A percentile compares a stretch with the other conserved stretches of the same genome.
phyloP scores from a whole-genome alignment of 2,797 vertebrate genomes.

The Cyclura pinguis region DNA sequence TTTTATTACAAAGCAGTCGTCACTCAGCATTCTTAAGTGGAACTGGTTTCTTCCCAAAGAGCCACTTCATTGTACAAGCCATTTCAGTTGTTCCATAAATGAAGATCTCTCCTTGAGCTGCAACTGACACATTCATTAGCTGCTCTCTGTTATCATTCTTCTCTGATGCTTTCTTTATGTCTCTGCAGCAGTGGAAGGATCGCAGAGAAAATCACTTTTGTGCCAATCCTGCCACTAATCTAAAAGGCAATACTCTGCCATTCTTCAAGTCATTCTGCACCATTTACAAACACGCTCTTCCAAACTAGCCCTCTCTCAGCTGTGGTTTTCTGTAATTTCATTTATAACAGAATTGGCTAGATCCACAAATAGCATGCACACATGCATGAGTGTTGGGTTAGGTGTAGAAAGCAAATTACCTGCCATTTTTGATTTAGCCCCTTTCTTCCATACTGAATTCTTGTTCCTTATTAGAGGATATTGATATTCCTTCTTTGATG shows the following conservation, averaged over 20 bases:
- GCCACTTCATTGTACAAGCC: not conserved
- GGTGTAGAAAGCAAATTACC: not conserved
- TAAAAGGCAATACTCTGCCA: slow-evolving; percentile 21
- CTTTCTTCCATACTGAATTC: not conserved
- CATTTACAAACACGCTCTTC: slow-evolving; percentile 21
- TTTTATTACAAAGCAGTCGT: not conserved
- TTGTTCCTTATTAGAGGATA: not conserved
- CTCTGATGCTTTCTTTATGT: slow-evolving; percentile 14
- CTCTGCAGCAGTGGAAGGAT: slow-evolving; percentile 10
- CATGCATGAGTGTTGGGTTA: not conserved
- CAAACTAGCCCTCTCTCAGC: not conserved
- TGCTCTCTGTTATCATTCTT: not conserved
- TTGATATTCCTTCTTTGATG: not conserved
- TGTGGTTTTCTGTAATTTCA: slow-evolving; percentile 12
- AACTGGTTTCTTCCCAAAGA: slow-evolving; percentile 22
- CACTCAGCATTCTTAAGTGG: not conserved
- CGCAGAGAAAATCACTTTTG: slow-evolving; percentile 25
- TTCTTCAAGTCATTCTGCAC: slow-evolving; percentile 3
- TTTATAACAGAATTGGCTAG: slow-evolving; percentile 3
- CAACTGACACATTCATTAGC: slow-evolving; percentile 11
- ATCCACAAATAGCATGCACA: not conserved
- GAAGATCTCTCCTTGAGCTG: slow-evolving; percentile 12
- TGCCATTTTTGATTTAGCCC: not conserved
- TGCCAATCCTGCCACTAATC: slow-evolving; percentile 29
- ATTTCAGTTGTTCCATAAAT: accelerated